phyloP scores from a whole-genome alignment of 2,888 invertebrate genomes.

The Drosophila conformis region DNA sequence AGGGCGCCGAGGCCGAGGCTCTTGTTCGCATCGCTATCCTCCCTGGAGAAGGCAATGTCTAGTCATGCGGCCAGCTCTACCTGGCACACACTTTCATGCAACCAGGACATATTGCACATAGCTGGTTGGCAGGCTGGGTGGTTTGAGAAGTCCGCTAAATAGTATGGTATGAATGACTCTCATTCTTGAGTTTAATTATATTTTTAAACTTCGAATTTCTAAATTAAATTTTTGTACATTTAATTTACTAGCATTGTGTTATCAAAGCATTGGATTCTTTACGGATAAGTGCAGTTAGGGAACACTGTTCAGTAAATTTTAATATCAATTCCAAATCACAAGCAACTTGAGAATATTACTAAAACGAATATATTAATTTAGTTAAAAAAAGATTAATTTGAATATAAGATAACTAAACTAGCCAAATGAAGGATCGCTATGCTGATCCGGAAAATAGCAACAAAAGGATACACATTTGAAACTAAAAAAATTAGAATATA shows the following conservation, averaged over 20 bases:
- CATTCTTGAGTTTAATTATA: background rate
- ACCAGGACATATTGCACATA: slow-evolving; percentile 38
- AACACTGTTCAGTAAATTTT: background rate
- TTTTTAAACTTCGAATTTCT: background rate
- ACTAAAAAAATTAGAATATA: too few relatives aligned
- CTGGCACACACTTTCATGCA: slow-evolving; percentile 25
- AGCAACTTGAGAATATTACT: background rate
- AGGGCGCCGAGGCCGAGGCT: slow-evolving; percentile 19
- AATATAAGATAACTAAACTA: background rate
- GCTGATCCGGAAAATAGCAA: background rate
- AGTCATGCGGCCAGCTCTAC: slow-evolving; percentile 60
- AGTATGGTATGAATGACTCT: background rate
- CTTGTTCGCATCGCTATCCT: slow-evolving; percentile 33
- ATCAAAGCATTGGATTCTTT: background rate
- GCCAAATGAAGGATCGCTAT: background rate
- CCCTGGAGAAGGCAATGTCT: slow-evolving; percentile 64
- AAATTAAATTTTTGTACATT: background rate
- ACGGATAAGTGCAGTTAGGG: background rate
- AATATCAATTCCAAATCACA: background rate
- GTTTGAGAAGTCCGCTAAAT: slow-evolving; percentile 27
- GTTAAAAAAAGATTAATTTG: background rate
- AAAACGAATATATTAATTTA: background rate
- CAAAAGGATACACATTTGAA: background rate
- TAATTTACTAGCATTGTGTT: background rate
- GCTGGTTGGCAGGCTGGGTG: slow-evolving; percentile 16